A percentile compares a stretch with the other conserved stretches of the same genome.
Evolutionary conservation across 2,888 invertebrate genomes (phyloP).

Genomic region (Elysia crispata): DNA sequence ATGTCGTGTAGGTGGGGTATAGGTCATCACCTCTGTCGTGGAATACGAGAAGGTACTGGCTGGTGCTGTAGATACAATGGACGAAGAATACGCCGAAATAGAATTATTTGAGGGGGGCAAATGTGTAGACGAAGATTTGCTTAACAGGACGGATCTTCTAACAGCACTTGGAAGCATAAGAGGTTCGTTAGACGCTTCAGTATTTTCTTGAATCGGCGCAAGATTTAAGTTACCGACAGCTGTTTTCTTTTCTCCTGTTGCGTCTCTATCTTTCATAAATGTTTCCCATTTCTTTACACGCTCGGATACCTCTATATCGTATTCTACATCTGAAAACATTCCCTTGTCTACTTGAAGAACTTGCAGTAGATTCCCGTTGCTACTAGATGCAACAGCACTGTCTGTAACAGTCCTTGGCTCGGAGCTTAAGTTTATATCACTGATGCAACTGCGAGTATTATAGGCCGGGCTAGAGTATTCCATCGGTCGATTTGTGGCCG

Average conservation of each 20-base stretch:
- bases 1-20: constrained; percentile 46
- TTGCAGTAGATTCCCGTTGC: constrained; percentile 33
- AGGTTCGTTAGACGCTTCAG: constrained; percentile 44
- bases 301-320: constrained; percentile 71
- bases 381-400: too few relatives aligned
- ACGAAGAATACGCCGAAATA: not conserved
- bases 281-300: constrained; percentile 73
- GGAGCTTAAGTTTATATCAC: constrained; percentile 53
- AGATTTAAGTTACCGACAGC: constrained; percentile 41
- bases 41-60: not conserved
- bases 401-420: not conserved
- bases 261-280: constrained; percentile 59
- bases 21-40: constrained; percentile 21
- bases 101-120: not conserved
- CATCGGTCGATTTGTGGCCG: too few relatives aligned
- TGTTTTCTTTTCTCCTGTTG: constrained; percentile 42
- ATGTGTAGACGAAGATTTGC: not conserved
- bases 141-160: constrained; percentile 50
- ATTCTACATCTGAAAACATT: constrained; percentile 74
- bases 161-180: constrained; percentile 54
- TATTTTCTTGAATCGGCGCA: constrained; percentile 61
- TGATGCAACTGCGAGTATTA: constrained; percentile 50
- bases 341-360: constrained; percentile 59
- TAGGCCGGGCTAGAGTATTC: constrained; percentile 46
- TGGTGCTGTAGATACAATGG: not conserved